Base-by-base conservation (phyloP, 37 sponge, comb jelly and placozoan species). In the Dysidea cf. avara region DNA sequence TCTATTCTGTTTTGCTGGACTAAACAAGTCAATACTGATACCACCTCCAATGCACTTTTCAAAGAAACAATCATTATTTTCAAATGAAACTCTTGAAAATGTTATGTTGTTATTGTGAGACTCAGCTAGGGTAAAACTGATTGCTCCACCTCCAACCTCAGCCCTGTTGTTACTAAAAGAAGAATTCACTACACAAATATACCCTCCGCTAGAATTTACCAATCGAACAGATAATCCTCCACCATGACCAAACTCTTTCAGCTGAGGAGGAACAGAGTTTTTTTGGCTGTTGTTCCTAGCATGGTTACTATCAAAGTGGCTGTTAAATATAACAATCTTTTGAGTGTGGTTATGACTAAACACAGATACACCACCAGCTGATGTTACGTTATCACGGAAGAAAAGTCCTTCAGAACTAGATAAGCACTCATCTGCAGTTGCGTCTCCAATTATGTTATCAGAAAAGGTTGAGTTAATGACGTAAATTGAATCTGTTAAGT, bases 11-110 rank as follows among this genome's bases (percentile, higher is more conserved):
- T n/a, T n/a, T n/a, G n/a, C n/a, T n/a, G n/a, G n/a, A 1, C 65
- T 22, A 29, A 79, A 75, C 24, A 71, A 69, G 50, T 82, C 68
- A 25, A 88, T 77, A 9, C 83, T 68, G 17, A 88, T 53, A 12
- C 64, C 83, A n/a, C 89, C 89, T 9, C 83, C 89, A 21, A 79
- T 72, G n/a, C 83, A 78, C 28, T 61, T 70, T 20, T 56, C 53
- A 13, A 61, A 33, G 0, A 24, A 37, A 37, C 85, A 84, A 7
- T 7, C 53, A 57, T 88, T 88, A 47, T 74, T 60, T 1, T 36
- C 3, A 53, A 88, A 83, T 17, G 26, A 48, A 17, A 50, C 40
- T 25, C 62, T 55, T 0, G 34, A n/a, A n/a, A 88, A 24, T 7
- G 48, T 31, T 3, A 88, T 53, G 32, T 49, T 43, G 38, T 71